Evolutionary conservation across 2,113 vertebrate species (phyloP).

Genomic region (Passer montanus): DNA sequence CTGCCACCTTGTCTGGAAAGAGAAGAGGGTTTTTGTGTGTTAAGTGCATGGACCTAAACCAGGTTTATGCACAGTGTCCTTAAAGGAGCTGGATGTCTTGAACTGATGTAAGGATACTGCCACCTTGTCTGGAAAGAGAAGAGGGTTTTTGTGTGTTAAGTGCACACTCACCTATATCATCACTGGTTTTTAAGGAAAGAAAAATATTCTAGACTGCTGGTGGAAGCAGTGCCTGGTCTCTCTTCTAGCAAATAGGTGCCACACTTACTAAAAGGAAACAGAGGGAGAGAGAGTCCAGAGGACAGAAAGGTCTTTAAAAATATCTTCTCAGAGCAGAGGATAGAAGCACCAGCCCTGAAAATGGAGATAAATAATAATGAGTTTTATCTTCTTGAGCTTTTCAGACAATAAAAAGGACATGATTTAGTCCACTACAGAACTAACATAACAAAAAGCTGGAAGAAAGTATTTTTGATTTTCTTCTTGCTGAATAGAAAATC

Average conservation of each 20-base stretch:
- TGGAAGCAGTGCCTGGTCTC: not conserved
- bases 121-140: not conserved
- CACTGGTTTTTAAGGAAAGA: not conserved
- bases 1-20: not conserved
- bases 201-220: not conserved
- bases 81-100: not conserved
- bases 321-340: not conserved
- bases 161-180: not conserved
- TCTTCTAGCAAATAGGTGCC: rapidly evolving
- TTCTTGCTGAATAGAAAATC: not conserved
- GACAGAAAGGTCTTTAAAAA: not conserved
- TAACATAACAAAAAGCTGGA: not conserved
- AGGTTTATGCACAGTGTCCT: not conserved
- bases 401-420: not conserved
- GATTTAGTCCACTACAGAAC: not conserved
- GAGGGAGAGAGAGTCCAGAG: not conserved
- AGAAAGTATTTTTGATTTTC: not conserved
- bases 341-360: not conserved
- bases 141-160: not conserved
- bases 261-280: not conserved
- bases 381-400: not conserved
- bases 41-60: no score
- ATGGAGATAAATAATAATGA: not conserved
- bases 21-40: not conserved
- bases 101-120: not conserved